These are phyloP conservation scores for Orchestes rusci DNA, from an alignment of 2,888 invertebrate genomes.

Conservation along the genomic window DNA sequence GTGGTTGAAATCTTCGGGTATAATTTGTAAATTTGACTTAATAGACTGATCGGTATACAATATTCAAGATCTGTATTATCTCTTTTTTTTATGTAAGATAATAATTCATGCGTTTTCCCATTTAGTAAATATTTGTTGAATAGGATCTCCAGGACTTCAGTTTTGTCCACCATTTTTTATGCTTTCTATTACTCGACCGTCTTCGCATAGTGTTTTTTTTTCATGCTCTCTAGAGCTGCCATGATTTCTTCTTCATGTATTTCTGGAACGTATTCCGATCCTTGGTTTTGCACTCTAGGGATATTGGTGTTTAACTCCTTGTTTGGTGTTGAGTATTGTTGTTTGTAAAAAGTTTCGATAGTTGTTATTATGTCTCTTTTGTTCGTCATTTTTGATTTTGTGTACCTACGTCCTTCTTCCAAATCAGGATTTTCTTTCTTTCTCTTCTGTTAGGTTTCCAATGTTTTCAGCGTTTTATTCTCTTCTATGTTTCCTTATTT, in stretches of 20 bases:
- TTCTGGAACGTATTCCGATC: background rate
- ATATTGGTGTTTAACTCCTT: background rate
- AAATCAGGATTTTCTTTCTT: too few relatives aligned
- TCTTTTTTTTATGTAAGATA: background rate
- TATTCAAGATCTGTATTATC: too few relatives aligned
- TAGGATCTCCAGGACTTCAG: background rate
- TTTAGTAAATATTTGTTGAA: background rate
- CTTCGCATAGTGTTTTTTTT: background rate
- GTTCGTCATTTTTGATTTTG: too few relatives aligned
- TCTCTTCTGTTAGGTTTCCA: too few relatives aligned
- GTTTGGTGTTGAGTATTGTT: background rate
- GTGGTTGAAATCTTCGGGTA: too few relatives aligned
- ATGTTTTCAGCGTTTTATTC: too few relatives aligned
- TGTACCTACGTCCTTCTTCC: too few relatives aligned
- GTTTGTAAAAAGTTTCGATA: background rate
- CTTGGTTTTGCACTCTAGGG: background rate
- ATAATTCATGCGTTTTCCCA: background rate
- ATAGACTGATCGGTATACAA: background rate
- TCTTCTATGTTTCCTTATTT: too few relatives aligned
- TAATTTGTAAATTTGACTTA: too few relatives aligned
- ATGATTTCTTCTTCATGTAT: background rate
- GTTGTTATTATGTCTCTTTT: background rate
- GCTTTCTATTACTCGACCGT: background rate
- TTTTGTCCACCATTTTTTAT: background rate
- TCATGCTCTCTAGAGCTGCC: slow-evolving; percentile 1